Base-by-base conservation (phyloP, 2,888 invertebrate species). In the Cosmia trapezina region DNA sequence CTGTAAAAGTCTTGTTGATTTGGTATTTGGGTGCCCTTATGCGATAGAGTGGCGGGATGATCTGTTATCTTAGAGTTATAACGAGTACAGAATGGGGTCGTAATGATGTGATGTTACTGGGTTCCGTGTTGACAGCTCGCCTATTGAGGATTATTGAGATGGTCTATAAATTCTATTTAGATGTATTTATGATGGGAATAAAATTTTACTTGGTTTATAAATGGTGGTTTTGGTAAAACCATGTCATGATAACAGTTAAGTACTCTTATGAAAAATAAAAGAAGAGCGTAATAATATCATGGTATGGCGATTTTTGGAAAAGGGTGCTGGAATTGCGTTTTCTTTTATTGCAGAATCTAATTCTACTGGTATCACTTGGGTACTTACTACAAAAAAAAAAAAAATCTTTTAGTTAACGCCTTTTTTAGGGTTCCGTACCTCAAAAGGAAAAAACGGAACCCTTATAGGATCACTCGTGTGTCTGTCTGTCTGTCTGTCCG, bases 21-120 rank as follows among this genome's bases (percentile, higher is more conserved):
- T 87, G 86, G 88, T 66, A 56, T 62, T 78, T 64, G 41, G 43
- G 78, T 82, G 88, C 92, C 93, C 94, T 91, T 86, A 89, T 88
- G 86, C 83, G 83, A 81, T 69, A 51, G 56, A 77, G 67, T 57
- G 45, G 63, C 78, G 70, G 87, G 89, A 89, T 93, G 93, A 94
- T 94, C 92, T 93, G 91, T 95, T 94, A 94, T 95, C 94, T 95
- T 94, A 89, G 89, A 91, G 92, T 93, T 92, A 91, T 91, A 91
- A 91, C 88, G 87, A 76, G 83, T 86, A 89, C 90, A 86, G 88
- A 91, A 91, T 91, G 87, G 94, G 94, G 95, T 93, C 90, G 92
- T 92, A 93, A 94, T 93, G 93, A 93, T 89, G 92, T 91, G 92
- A 89, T 93, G 91, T 95, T 93, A 93, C 90, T 89, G 91, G 87